Conservation (phyloP, 2,888 invertebrate species). For the Dynastes hyllus region DNA sequence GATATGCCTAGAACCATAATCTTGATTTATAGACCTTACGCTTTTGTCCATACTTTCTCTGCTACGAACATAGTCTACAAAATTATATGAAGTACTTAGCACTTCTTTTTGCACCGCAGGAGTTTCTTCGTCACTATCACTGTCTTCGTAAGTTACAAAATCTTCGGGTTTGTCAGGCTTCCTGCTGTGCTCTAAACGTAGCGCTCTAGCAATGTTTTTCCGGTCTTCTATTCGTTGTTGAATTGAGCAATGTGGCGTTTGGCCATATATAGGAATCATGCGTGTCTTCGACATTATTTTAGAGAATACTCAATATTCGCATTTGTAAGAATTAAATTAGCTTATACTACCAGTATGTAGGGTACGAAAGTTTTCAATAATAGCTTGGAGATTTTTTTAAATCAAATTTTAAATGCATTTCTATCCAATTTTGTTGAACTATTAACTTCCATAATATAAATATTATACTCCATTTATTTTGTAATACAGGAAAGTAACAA, state of each 20-base stretch:
- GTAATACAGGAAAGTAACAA: background rate
- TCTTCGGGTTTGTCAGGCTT: constrained; percentile 93
- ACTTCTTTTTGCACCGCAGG: constrained; percentile 81
- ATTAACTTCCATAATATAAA: too few species aligned
- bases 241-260: constrained; percentile 85
- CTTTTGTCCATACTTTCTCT: constrained; percentile 84
- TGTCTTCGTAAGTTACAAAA: constrained; percentile 91
- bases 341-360: background rate
- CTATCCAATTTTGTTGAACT: too few species aligned
- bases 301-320: background rate
- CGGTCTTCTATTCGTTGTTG: constrained; percentile 83
- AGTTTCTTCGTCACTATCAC: constrained; percentile 90
- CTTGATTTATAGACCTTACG: constrained; percentile 81
- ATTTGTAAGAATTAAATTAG: background rate
- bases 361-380: background rate
- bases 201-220: constrained; percentile 78
- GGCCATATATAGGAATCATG: constrained; percentile 82
- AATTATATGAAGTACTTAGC: constrained; percentile 87
- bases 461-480: constrained; percentile 1
- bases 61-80: constrained; percentile 88
- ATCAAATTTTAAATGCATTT: too few species aligned
- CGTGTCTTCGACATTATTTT: constrained; percentile 81
- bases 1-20: constrained; percentile 91
- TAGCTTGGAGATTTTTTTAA: background rate
- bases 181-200: constrained; percentile 78